Base-by-base conservation (phyloP, 2,113 vertebrate species). In the Neotoma lepida region DNA sequence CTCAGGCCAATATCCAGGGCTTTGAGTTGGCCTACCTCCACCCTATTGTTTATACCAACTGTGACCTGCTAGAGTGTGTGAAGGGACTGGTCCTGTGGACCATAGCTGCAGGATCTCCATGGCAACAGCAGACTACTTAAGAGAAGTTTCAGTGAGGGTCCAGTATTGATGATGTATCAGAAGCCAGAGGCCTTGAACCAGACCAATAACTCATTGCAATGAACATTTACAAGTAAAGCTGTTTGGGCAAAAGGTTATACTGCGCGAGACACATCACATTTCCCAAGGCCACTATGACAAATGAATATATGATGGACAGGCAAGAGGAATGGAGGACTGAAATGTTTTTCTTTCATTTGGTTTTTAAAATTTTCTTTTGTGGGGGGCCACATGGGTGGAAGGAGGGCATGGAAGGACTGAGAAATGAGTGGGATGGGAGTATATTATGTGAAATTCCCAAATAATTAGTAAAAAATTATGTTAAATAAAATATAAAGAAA, bases 191-290 rank as follows among this genome's bases (percentile, higher is more conserved):
- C 14, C 18, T n/a, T n/a, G 35, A 39, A 70, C 35, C 15, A 70
- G 68, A 70, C 68, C 68, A 70, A 70, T n/a, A 70, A 70, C 3
- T n/a, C 17, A 70, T 9, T 70, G 68, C 35, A 70, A 70, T 70
- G 68, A 20, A 70, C 68, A 70, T 20, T 39, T 39, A 70, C 17
- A 70, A 18, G 17, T 39, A 22, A 20, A 39, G 9, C 18, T 70
- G 35, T n/a, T n/a, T n/a, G 35, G 68, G 68, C 14, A n/a, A 63
- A 63, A 63, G 24, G 9, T 7, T 63, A 2, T 28, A 28, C 61
- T n/a, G n/a, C 2, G 0, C 3, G 9, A 28, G 26, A 28, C 61
- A 28, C 61, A 63, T 9, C 8, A 9, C 26, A 9, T 1, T 28
- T 63, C 61, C 61, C 26, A 63, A 63, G 61, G 61, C 61, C 9